Evolutionary conservation across 2,113 vertebrate genomes (phyloP), one percentile per base, ranked within the genome.

Genomic region (Blennius ocellaris): DNA sequence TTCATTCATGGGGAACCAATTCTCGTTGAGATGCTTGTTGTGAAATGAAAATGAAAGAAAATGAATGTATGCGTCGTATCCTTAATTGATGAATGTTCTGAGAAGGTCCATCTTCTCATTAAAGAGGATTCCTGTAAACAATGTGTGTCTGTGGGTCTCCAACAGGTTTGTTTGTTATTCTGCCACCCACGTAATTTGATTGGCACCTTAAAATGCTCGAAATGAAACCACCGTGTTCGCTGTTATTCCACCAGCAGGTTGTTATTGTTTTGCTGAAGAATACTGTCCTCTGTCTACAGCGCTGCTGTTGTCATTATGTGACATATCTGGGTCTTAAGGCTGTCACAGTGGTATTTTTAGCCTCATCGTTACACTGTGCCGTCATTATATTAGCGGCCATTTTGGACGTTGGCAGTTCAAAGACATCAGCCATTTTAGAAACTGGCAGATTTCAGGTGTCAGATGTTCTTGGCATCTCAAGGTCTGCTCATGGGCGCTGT

Each of bases 311-410:
- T 76, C 70, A 39, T 80, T 76, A 45, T 74, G 73, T 84, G 65
- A 88, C 88, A 89, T 80, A 87, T 89, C 84, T 88, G 53, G 82
- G 85, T 85, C 87, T 90, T 73, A 82, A 78, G 78, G 66, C 85
- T 67, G 81, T 76, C 73, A 78, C 60, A 0, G 76, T 2, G 7
- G 52, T 85, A 76, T 81, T 83, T 91, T 90, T 82, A 88, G 72
- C 67, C 63, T 59, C 61, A 49, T 81, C 12, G 40, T 83, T 81
- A 67, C 57, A 69, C 69, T 58, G 6, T 77, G 69, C 73, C 60
- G 58, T 62, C 62, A 51, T 75, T 85, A 17, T 69, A 71, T 83
- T 83, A 76, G 69, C 43, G 41, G 77, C 85, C 89, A 87, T 89
- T 83, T 89, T 82, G 57, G 7, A 81, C 63, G 50, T 73, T 74